These are phyloP conservation scores for Prunella himalayana DNA, from an alignment of 2,113 vertebrate species.

Conservation along the genomic window DNA sequence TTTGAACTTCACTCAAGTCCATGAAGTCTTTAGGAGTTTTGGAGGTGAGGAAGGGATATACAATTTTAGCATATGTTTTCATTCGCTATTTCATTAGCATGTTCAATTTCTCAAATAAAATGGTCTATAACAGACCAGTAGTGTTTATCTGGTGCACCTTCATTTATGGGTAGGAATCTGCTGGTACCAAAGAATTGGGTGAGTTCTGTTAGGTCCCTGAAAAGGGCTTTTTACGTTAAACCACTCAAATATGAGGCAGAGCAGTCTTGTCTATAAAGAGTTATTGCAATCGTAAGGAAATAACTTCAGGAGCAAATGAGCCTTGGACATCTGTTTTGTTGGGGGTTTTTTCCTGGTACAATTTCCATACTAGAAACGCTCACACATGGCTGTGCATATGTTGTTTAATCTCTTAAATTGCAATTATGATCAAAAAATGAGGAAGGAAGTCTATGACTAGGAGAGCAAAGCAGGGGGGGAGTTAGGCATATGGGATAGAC, in stretches of 20 bases:
- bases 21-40: background rate
- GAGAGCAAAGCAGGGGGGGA: background rate
- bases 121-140: background rate
- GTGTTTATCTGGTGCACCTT: background rate
- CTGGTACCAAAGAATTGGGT: background rate
- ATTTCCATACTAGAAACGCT: slow-evolving; percentile 23
- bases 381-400: slow-evolving; percentile 53
- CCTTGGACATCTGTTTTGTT: slow-evolving; percentile 42
- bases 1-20: background rate
- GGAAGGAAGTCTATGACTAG: slow-evolving; percentile 49
- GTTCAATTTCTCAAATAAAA: background rate
- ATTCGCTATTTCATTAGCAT: background rate
- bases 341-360: background rate
- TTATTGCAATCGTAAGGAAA: slow-evolving; percentile 23
- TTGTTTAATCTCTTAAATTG: slow-evolving; percentile 63
- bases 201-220: background rate
- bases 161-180: background rate
- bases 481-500: background rate
- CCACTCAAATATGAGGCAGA: background rate
- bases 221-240: background rate
- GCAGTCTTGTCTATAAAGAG: background rate
- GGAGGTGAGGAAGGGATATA: background rate
- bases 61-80: background rate
- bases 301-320: slow-evolving; percentile 32
- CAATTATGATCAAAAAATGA: slow-evolving; percentile 56